Conservation (phyloP, 1,140 invertebrate species). For the Drosophila erecta region DNA sequence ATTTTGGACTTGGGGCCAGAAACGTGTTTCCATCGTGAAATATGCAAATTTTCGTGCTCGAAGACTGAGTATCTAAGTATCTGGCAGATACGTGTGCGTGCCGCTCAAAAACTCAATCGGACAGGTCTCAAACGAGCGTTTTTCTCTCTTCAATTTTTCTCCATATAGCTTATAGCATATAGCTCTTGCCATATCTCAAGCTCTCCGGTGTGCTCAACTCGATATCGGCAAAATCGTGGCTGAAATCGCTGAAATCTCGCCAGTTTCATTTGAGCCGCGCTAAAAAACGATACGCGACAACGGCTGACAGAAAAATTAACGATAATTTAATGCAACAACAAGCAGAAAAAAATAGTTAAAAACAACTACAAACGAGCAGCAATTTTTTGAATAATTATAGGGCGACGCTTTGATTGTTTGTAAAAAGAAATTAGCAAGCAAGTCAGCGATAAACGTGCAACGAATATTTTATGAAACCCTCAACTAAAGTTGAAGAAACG, state of each 20-base stretch:
- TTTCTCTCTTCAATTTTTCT: conserved; percentile 24
- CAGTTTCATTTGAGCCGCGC: conserved; percentile 84
- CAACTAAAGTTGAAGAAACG: conserved; percentile 2
- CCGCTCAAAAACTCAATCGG: conserved; percentile 70
- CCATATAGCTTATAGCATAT: background rate
- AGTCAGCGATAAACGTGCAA: conserved; percentile 53
- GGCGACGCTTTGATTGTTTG: conserved; percentile 44
- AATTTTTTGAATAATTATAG: conserved; percentile 47
- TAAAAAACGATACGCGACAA: conserved; percentile 78
- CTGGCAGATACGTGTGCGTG: conserved; percentile 64
- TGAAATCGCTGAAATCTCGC: conserved; percentile 60
- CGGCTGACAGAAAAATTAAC: conserved; percentile 39
- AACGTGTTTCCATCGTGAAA: conserved; percentile 46
- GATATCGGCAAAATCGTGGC: conserved; percentile 36
- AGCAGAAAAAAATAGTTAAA: conserved; percentile 7
- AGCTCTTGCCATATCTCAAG: conserved; percentile 34
- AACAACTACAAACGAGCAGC: conserved; percentile 37
- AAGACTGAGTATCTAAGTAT: conserved; percentile 53
- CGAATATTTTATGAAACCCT: conserved; percentile 45
- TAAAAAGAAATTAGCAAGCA: conserved; percentile 55
- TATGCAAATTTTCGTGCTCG: conserved; percentile 74
- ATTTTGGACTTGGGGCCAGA: conserved; percentile 38
- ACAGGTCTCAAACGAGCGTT: conserved; percentile 27
- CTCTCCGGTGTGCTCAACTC: conserved; percentile 23
- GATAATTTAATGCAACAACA: conserved; percentile 20